These are phyloP conservation scores for Nasua narica DNA, from an alignment of 2,797 vertebrate species.

Conservation along the genomic window DNA sequence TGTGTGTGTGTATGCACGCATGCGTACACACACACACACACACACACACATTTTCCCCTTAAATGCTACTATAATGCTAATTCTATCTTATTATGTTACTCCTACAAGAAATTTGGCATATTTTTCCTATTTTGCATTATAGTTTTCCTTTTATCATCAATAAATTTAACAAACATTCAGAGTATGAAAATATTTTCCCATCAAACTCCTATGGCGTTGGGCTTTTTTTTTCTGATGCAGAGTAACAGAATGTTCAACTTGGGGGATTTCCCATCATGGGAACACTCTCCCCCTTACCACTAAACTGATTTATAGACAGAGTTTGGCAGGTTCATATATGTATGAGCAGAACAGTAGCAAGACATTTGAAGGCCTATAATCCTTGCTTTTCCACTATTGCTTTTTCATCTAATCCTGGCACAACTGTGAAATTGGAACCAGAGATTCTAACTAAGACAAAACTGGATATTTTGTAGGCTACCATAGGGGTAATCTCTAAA, in stretches of 20 bases:
- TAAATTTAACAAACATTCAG: not conserved
- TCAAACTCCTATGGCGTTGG: not conserved
- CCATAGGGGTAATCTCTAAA: not conserved
- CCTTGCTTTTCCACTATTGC: not conserved
- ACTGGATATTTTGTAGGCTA: not conserved
- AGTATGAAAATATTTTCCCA: not conserved
- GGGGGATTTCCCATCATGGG: not conserved
- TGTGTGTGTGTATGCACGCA: not conserved
- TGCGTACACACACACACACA: not conserved
- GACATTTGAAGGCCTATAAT: not conserved
- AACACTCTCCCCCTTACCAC: not conserved
- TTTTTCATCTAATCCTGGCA: not conserved
- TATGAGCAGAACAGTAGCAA: not conserved
- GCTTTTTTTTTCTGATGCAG: not conserved
- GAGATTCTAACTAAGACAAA: not conserved
- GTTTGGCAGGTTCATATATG: not conserved
- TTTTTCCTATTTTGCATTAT: not conserved
- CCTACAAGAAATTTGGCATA: not conserved
- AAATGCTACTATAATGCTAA: not conserved
- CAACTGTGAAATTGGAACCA: not conserved
- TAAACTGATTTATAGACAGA: not conserved
- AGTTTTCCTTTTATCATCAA: not conserved
- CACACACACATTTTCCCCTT: not conserved
- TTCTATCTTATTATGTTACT: not conserved
- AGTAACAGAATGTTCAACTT: not conserved